These are phyloP conservation scores for Rallus crepitans DNA, from an alignment of 2,797 vertebrate genomes.

Conservation along the genomic window DNA sequence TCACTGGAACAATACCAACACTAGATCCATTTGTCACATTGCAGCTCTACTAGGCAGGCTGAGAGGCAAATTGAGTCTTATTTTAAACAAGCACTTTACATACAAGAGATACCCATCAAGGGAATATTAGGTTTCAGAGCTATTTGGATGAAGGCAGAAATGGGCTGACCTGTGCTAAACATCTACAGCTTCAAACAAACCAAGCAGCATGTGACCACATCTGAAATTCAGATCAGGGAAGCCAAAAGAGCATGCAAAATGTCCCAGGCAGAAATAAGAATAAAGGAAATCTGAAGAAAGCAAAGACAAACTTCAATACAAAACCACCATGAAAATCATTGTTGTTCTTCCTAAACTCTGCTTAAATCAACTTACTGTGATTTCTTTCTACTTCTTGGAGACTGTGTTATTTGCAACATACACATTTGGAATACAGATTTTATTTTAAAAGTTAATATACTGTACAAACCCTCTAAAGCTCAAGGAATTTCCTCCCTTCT, in stretches of 20 bases:
- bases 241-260: not conserved
- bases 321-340: not conserved
- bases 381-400: not conserved
- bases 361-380: not conserved
- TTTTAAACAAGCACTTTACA: not conserved
- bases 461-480: not conserved
- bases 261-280: not conserved
- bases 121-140: not conserved
- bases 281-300: not conserved
- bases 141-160: not conserved
- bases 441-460: not conserved
- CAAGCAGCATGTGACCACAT: not conserved
- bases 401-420: not conserved
- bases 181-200: not conserved
- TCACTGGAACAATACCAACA: not conserved
- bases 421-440: not conserved
- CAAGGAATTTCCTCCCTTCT: not conserved
- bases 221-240: conserved; percentile 11
- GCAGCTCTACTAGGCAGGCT: not conserved
- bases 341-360: not conserved
- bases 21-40: not conserved
- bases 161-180: not conserved
- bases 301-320: not conserved
- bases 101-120: not conserved
- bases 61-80: not conserved